Evolutionary conservation across 2,113 vertebrate species (phyloP).

Genomic region (Cephalopholis sonnerati): DNA sequence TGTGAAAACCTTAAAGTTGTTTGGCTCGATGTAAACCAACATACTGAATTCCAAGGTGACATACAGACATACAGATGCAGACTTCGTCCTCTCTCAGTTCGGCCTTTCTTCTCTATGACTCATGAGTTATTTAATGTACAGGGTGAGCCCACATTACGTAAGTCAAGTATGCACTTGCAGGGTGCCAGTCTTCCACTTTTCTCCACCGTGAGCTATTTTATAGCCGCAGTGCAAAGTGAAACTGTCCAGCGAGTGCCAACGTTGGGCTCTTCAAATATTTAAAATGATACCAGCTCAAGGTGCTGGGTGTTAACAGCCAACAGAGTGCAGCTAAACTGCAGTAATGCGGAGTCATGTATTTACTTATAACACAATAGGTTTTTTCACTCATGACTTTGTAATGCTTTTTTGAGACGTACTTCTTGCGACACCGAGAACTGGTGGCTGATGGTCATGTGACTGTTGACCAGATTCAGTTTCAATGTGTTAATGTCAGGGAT

Average conservation of each 20-base stretch:
- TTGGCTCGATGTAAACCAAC: background rate
- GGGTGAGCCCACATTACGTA: constrained; percentile 13
- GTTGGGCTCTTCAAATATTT: background rate
- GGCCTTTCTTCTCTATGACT: constrained; percentile 38
- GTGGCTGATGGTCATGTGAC: background rate
- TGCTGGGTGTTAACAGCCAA: background rate
- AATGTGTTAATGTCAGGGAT: background rate
- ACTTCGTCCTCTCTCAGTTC: constrained; percentile 44
- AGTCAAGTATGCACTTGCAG: constrained; percentile 5
- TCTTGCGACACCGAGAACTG: background rate
- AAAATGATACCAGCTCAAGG: background rate
- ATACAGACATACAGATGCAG: background rate
- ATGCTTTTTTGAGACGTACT: background rate
- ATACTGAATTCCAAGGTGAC: background rate
- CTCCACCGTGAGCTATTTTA: background rate
- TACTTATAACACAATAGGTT: background rate
- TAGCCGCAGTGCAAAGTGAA: constrained; percentile 1
- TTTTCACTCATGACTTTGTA: background rate
- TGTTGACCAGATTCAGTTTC: background rate
- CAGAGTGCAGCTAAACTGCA: background rate
- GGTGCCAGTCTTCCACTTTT: background rate
- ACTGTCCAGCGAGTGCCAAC: background rate
- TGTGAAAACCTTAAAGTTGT: background rate
- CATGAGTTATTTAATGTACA: constrained; percentile 20
- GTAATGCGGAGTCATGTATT: background rate